Base-by-base conservation (phyloP, 2,113 vertebrate genomes). In the Pyrgilauda ruficollis region DNA sequence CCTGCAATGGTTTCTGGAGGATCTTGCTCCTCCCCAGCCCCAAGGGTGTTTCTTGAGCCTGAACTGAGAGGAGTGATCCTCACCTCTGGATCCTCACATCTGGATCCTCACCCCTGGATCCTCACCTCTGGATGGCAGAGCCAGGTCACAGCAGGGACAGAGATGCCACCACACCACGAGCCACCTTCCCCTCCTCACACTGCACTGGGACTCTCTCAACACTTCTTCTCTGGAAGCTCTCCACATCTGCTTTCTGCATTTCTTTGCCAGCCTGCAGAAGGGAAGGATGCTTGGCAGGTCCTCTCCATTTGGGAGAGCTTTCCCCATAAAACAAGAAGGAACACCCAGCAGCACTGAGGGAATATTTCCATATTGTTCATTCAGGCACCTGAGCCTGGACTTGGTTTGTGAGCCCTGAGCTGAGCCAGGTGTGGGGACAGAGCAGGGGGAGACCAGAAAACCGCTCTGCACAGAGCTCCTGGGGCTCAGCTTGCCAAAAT, bases 161-260 rank as follows among this genome's bases (percentile, higher is more conserved):
- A 24, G 47, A 41, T 21, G 59, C 7, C 77, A 47, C 18, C 33
- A 4, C 2, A 10, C 30, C 26, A 21, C 22, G 69, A 20, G 33
- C 55, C 74, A 35, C 39, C 26, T 23, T 17, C 26, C 28, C 20
- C 56, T 58, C 26, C 62, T 17, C 43, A 37, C 7, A 16, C 55
- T 13, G 21, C 0, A 0, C 61, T 31, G 14, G 5, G 6, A 27
- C 53, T 53, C 53, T 30, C 69, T 39, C 33, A 68, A 3, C 19
- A 2, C 2, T 27, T 14, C 7, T 4, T 20, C 72, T n/a, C 67
- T 80, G 49, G 9, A 39, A 52, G 58, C 31, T 43, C 53, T 53
- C 55, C 43, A 26, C 10, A 6, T 18, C 49, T 21, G 0, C 23
- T 61, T n/a, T 41, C 63, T 28, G 73, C 7, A 41, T 74, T 55